Conservation (phyloP, 2,113 vertebrate genomes). For the Choloepus hoffmanni region DNA sequence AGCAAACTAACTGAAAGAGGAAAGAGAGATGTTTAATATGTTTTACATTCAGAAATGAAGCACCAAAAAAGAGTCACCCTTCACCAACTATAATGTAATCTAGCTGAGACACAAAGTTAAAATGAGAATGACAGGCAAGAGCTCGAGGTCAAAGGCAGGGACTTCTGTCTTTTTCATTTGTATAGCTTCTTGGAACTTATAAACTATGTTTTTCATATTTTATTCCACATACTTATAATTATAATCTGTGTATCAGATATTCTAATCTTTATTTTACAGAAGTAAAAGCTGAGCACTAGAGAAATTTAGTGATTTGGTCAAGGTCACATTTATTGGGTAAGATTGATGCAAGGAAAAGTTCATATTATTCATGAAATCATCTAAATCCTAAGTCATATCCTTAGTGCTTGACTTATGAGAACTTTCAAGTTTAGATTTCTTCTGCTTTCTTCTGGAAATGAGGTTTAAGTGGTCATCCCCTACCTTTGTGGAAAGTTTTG, state of each 20-base stretch:
- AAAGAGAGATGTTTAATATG: neutral
- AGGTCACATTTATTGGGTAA: neutral
- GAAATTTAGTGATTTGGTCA: constrained; percentile 36
- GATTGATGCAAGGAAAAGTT: neutral
- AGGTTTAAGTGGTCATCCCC: neutral
- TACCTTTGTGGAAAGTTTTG: neutral
- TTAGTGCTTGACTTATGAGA: neutral
- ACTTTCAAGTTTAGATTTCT: neutral
- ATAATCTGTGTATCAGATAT: neutral
- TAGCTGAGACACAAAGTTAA: neutral
- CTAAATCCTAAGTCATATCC: neutral
- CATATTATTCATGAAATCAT: neutral
- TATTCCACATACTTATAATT: neutral
- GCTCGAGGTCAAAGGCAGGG: neutral
- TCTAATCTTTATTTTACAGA: neutral
- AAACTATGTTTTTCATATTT: neutral
- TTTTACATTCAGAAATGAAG: constrained; percentile 22
- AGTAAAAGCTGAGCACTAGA: neutral
- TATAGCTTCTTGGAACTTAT: neutral
- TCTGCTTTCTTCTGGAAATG: neutral
- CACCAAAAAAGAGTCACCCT: neutral
- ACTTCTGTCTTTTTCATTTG: neutral
- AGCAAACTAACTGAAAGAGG: constrained; percentile 13
- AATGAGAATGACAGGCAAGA: neutral
- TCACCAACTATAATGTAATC: neutral